Evolutionary conservation across 2,797 vertebrate species (phyloP), one percentile per base, ranked within the genome.

Genomic region (Rhadinocentrus ornatus): DNA sequence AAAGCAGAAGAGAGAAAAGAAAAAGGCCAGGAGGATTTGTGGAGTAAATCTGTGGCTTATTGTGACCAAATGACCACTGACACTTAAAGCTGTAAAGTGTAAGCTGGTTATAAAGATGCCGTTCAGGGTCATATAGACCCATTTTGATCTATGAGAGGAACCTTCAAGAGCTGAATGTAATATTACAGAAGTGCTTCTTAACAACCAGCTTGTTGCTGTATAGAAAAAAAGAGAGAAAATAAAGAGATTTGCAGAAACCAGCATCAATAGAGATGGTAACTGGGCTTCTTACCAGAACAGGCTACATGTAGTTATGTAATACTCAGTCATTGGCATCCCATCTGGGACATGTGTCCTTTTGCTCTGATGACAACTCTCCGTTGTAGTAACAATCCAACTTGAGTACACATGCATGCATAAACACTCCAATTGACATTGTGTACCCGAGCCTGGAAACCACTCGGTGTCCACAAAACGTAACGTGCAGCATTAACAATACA

Each of bases 381-480:
- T 48, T 60, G 53, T 55, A 32, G 60, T 66, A 66, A 64, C 58
- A 50, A 48, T 5, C 35, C 44, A 10, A 27, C 48, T 39, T 48
- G 22, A 67, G 22, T 27, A 4, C 62, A 34, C 44, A 37, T 62
- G 68, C 41, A 48, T 46, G 20, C 20, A 22, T 22, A 50, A 22
- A 37, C 35, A 76, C 61, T 35, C 20, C 60, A 8, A 67, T 10
- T 62, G 37, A 61, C 39, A 46, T 13, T 46, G 32, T 50, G 41
- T 58, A 39, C 35, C 22, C 57, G 61, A 66, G 31, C 64, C 75
- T 80, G 83, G 73, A 66, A 62, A n/a, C 75, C 85, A 86, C 85
- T 80, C 86, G 83, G 20, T 58, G 69, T 13, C 16, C 53, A 55
- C 31, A 27, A 37, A 27, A 61, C 27, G 35, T 73, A 34, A 48